Base-by-base conservation (phyloP, 2,888 invertebrate genomes). In the Chironomus tentans region DNA sequence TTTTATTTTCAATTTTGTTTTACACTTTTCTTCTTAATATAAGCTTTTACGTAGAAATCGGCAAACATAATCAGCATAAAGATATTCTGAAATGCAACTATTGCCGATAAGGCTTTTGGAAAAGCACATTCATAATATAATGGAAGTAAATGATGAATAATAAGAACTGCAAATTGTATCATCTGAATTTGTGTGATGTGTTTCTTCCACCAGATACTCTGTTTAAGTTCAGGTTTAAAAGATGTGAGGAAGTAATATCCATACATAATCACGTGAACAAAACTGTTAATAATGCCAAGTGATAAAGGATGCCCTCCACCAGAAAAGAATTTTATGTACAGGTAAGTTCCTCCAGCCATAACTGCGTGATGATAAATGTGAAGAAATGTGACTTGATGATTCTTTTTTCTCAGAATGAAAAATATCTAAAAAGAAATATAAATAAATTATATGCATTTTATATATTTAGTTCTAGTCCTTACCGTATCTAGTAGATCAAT, bases 251-350 rank as follows among this genome's bases (percentile, higher is more conserved):
- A 86, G 81, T 94, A 95, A 82, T 95, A 93, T 0, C 86, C 84
- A 81, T 95, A 95, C 95, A 96, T 95, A 22, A 94, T 83, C 1
- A 89, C 82, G 80, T 96, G 95, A 0, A 95, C 92, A 77, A 92
- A 87, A 0, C 88, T 56, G 12, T 70, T 70, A 12, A 50, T 50
- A 3, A n/a, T 22, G 12, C 74, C 74, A 4, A 74, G 18, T 13
- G 13, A 4, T 12, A 22, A 13, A 6, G 65, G 62, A 2, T 68
- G 69, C 10, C 69, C 69, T 0, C 76, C 84, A 83, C 89, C 87
- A 78, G 87, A 86, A 5, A 87, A 80, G 78, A 85, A 88, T 78
- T 85, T 85, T 2, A 85, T 81, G 10, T 86, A 87, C 38, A 87
- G 83, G 86, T 87, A 88, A 0, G 84, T 85, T 80, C 87, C 84